Percentiles rank a stretch among this genome's conserved stretches.
Evolutionary conservation across 2,113 vertebrate genomes (phyloP).

Genomic region (Tragelaphus scriptus): DNA sequence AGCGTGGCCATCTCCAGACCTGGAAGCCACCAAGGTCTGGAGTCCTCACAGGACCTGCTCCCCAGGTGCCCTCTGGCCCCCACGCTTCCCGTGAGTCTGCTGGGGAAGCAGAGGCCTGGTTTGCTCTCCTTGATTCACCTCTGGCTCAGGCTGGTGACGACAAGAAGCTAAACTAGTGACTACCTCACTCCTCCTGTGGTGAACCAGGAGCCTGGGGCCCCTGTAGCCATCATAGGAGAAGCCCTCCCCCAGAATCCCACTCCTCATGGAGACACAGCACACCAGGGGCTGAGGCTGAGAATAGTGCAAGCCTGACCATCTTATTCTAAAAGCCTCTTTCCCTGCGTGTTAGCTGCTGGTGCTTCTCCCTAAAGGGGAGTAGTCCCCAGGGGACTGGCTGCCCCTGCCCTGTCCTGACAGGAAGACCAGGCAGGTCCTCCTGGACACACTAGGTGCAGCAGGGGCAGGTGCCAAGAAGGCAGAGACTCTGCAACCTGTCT

Average conservation of each 20-base stretch:
- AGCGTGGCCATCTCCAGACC: background rate
- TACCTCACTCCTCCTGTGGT: background rate
- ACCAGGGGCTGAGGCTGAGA: background rate
- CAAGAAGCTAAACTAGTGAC: background rate
- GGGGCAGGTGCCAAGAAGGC: background rate
- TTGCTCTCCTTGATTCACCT: background rate
- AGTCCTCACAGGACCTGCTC: background rate
- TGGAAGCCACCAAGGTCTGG: background rate
- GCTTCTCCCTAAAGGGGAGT: background rate
- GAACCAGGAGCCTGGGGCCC: background rate
- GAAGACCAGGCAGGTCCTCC: background rate
- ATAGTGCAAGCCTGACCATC: background rate
- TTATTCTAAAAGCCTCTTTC: background rate
- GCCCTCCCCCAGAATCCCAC: background rate
- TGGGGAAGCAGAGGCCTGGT: background rate
- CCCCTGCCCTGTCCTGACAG: background rate
- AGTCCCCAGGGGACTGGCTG: background rate
- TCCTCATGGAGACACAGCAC: background rate
- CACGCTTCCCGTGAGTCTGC: background rate
- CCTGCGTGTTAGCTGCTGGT: background rate
- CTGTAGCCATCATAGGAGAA: background rate
- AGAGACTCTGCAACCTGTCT: background rate
- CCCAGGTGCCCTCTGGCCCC: background rate
- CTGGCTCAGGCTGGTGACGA: background rate
- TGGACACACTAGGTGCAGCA: background rate